Base-by-base conservation (phyloP, 2,113 vertebrate genomes). In the Nycticryphes semicollaris region DNA sequence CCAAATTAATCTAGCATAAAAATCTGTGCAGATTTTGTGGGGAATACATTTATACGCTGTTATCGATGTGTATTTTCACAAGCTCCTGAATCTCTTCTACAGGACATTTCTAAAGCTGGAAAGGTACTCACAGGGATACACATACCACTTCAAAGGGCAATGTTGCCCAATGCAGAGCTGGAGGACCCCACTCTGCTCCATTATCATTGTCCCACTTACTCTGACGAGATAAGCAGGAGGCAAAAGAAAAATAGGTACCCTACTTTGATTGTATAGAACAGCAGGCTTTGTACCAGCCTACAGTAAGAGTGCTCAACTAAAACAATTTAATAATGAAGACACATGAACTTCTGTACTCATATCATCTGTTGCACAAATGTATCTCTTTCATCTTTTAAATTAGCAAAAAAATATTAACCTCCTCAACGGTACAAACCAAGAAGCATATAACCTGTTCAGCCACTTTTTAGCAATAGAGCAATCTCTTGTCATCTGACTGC, bases 361-460 rank as follows among this genome's bases (percentile, higher is more conserved):
- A 70, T 77, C 72, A 56, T 66, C 73, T 78, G 17, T 89, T 92
- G 88, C 90, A 93, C 73, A 94, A 96, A 95, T 21, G 8, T 17
- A 31, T 60, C 77, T 60, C 66, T 79, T 88, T 66, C 80, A 94
- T 79, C 63, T 73, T 45, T 12, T 54, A 90, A 88, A 84, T 67
- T 45, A 64, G 39, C n/a, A 80, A 82, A 51, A 91, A 92, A 96
- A 69, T 39, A 78, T 41, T 76, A 93, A 91, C 94, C 39, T 41
- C 27, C 75, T 94, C 92, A 83, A 81, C 73, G 84, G 48, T 24
- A 86, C 3, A 1, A 91, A 57, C 94, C 68, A 74, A 95, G 89
- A 56, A 97, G 89, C 93, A 87, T 59, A 96, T 93, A 98, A 98
- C 98, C 97, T 95, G 98, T 97, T 96, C 82, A 81, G 94, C 97